These are phyloP conservation scores for Delia radicum DNA, from an alignment of 1,140 invertebrate species.

Conservation along the genomic window DNA sequence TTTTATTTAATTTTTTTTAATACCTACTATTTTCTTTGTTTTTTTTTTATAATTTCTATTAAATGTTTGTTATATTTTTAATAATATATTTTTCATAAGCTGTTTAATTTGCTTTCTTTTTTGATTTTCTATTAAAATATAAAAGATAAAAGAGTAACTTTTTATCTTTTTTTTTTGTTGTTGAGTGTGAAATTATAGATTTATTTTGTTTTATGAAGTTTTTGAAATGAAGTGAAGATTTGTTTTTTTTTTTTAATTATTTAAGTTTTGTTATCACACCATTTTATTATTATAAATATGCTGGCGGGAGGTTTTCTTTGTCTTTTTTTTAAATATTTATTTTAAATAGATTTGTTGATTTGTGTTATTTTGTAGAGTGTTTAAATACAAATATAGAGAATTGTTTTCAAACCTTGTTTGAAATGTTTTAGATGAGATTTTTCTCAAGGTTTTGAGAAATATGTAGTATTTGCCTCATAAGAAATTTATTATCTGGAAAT, in stretches of 20 bases:
- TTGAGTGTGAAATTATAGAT: neutral
- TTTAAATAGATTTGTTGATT: neutral
- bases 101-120: neutral
- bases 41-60: neutral
- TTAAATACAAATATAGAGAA: too few species aligned
- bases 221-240: neutral
- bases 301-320: conserved; percentile 26
- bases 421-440: too few species aligned
- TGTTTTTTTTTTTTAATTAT: neutral
- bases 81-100: neutral
- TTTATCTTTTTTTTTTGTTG: neutral
- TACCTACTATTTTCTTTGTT: neutral
- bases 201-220: neutral
- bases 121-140: conserved; percentile 17
- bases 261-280: conserved; percentile 22
- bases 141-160: conserved; percentile 22
- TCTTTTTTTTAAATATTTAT: neutral
- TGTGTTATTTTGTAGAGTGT: neutral
- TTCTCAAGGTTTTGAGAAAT: too few species aligned
- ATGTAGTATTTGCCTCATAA: too few species aligned
- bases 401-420: too few species aligned
- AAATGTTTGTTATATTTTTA: too few species aligned
- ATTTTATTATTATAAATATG: conserved; percentile 24
- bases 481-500: too few species aligned
- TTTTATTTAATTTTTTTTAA: neutral